Evolutionary conservation across 2,797 vertebrate species (phyloP).

Genomic region (Spondyliosoma cantharus): DNA sequence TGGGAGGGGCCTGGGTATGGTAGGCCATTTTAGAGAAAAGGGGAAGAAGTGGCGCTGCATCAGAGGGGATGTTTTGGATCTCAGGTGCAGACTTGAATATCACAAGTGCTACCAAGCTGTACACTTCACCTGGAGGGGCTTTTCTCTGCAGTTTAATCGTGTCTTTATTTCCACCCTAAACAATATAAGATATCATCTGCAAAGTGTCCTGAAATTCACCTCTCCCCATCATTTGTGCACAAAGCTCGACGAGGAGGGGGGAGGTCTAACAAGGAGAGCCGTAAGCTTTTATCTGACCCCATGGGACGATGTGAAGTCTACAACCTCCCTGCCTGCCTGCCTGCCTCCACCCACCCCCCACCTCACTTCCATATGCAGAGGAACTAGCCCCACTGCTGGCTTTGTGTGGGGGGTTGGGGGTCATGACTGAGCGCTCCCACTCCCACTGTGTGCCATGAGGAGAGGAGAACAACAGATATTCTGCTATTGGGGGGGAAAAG

Average conservation of each 20-base stretch:
- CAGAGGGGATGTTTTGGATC: slow-evolving; percentile 64
- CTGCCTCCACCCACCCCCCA: slow-evolving; percentile 73
- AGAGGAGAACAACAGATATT: slow-evolving; percentile 42
- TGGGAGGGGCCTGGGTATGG: slow-evolving; percentile 77
- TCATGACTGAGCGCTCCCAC: slow-evolving; percentile 77
- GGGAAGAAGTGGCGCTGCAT: slow-evolving; percentile 50
- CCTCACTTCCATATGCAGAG: slow-evolving; percentile 79
- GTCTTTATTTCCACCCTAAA: neutral
- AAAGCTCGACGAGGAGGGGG: slow-evolving; percentile 47
- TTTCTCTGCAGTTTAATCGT: neutral
- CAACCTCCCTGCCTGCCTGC: slow-evolving; percentile 61
- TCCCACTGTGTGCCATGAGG: slow-evolving; percentile 50
- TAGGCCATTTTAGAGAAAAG: slow-evolving; percentile 73
- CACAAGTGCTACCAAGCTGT: slow-evolving; percentile 18
- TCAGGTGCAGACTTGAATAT: slow-evolving; percentile 38
- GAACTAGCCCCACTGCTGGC: slow-evolving; percentile 66
- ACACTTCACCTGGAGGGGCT: neutral
- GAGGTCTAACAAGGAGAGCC: slow-evolving; percentile 60
- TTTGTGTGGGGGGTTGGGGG: slow-evolving; percentile 80
- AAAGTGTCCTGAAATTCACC: slow-evolving; percentile 16
- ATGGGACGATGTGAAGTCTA: slow-evolving; percentile 76
- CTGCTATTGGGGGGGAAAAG: slow-evolving; percentile 18
- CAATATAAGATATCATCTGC: neutral
- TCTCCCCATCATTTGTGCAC: slow-evolving; percentile 47
- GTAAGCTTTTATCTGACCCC: slow-evolving; percentile 81